These are phyloP conservation scores for Aphis craccivora DNA, from an alignment of 1,140 invertebrate genomes.

Conservation along the genomic window DNA sequence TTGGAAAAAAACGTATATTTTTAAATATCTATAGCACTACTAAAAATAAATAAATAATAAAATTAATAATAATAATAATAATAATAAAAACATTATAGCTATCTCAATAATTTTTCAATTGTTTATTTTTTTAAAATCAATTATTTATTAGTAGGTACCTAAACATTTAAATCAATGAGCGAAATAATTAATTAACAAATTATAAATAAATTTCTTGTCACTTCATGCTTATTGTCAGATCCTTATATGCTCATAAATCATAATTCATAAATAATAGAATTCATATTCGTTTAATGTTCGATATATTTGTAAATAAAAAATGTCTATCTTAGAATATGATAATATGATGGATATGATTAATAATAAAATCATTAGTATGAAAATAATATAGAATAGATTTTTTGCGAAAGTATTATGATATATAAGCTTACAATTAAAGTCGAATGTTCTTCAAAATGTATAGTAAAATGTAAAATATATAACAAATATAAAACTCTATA, in stretches of 20 bases:
- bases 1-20: neutral
- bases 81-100: neutral
- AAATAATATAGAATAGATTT: neutral
- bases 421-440: neutral
- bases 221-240: neutral
- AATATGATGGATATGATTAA: neutral
- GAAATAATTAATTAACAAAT: neutral
- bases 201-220: neutral
- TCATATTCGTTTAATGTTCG: neutral
- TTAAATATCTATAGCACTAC: neutral
- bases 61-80: too few species aligned
- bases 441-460: neutral
- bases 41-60: neutral
- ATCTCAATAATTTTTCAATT: neutral
- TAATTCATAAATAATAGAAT: neutral
- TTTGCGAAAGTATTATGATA: neutral
- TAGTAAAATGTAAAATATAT: neutral
- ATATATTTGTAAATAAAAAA: neutral
- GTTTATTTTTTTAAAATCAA: neutral
- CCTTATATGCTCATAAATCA: neutral
- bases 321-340: neutral
- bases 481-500: neutral
- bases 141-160: neutral
- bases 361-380: neutral
- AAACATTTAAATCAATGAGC: neutral